Evolutionary conservation across 2,888 invertebrate species (phyloP).

Genomic region (Salpingus planirostris): DNA sequence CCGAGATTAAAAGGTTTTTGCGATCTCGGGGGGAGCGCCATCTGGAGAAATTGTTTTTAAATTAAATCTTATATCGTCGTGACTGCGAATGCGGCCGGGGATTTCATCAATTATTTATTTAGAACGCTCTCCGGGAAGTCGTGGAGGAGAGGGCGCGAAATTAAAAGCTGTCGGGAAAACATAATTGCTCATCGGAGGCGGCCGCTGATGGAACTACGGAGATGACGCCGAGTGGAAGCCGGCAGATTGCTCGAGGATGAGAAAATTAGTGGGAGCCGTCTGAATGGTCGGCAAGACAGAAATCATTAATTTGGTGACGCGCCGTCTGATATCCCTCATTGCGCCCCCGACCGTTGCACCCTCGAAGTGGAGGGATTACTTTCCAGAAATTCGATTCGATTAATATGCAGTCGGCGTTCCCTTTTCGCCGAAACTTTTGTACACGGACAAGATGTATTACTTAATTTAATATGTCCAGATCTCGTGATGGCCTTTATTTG

Average conservation of each 20-base stretch:
- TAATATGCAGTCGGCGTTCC: conserved; percentile 14
- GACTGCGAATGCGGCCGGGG: conserved; percentile 29
- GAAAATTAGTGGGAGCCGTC: conserved; percentile 30
- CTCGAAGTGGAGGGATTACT: conserved; percentile 7
- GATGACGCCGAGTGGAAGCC: conserved; percentile 20
- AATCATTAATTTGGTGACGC: conserved; percentile 22
- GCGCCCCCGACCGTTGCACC: conserved; percentile 2
- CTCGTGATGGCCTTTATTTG: conserved; percentile 2
- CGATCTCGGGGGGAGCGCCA: too few species aligned
- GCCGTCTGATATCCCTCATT: conserved; percentile 15
- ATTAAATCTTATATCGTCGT: conserved; percentile 33
- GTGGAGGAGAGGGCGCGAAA: conserved; percentile 28
- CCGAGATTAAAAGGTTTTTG: too few species aligned
- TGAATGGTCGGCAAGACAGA: conserved; percentile 19
- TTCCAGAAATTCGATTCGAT: conserved; percentile 12
- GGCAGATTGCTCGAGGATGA: conserved; percentile 24
- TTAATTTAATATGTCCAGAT: conserved; percentile 11
- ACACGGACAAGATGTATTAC: conserved; percentile 11
- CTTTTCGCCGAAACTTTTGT: conserved; percentile 7
- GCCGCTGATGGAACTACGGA: conserved; percentile 17
- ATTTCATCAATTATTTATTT: conserved; percentile 36
- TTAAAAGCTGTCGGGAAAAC: conserved; percentile 36
- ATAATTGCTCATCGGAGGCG: conserved; percentile 35
- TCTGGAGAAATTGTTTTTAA: conserved; percentile 34
- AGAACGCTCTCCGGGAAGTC: conserved; percentile 23